Evolutionary conservation across 2,888 invertebrate species (phyloP).

Genomic region (Anarsia innoxiella): DNA sequence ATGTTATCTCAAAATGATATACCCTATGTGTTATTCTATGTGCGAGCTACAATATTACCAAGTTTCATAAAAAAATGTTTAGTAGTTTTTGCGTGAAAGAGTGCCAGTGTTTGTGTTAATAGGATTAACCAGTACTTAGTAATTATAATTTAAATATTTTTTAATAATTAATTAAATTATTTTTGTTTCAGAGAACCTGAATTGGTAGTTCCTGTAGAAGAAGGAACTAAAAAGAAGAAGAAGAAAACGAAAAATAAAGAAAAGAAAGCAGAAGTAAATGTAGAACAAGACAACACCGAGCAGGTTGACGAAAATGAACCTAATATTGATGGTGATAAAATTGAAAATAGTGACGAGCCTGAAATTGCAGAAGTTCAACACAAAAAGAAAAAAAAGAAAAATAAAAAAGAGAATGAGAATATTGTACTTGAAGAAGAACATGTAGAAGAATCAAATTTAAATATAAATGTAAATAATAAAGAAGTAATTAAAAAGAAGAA

Average conservation of each 20-base stretch:
- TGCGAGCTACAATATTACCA: too few species aligned
- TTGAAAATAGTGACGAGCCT: constrained; percentile 13
- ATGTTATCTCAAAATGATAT: too few species aligned
- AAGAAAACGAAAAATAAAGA: constrained; percentile 47
- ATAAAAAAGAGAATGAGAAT: constrained; percentile 12
- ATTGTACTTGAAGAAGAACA: constrained; percentile 12
- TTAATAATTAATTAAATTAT: not conserved
- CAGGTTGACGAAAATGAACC: constrained; percentile 9
- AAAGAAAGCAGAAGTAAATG: constrained; percentile 12
- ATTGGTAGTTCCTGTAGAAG: constrained; percentile 41
- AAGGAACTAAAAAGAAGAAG: constrained; percentile 53
- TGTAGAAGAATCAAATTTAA: constrained; percentile 18
- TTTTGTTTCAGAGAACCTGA: constrained; percentile 47
- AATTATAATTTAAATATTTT: not conserved
- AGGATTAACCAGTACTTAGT: too few species aligned
- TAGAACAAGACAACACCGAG: constrained; percentile 7
- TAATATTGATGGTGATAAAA: constrained; percentile 11
- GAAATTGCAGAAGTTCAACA: constrained; percentile 19
- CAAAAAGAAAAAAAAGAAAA: constrained; percentile 23
- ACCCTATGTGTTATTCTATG: too few species aligned
- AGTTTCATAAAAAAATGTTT: too few species aligned
- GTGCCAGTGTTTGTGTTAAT: too few species aligned
- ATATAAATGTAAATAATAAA: constrained; percentile 11
- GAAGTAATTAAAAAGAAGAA: not conserved
- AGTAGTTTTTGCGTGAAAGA: too few species aligned